A percentile compares a stretch with the other conserved stretches of the same genome.
phyloP scores from a whole-genome alignment of 1,140 invertebrate genomes.

The Bombus ignitus region DNA sequence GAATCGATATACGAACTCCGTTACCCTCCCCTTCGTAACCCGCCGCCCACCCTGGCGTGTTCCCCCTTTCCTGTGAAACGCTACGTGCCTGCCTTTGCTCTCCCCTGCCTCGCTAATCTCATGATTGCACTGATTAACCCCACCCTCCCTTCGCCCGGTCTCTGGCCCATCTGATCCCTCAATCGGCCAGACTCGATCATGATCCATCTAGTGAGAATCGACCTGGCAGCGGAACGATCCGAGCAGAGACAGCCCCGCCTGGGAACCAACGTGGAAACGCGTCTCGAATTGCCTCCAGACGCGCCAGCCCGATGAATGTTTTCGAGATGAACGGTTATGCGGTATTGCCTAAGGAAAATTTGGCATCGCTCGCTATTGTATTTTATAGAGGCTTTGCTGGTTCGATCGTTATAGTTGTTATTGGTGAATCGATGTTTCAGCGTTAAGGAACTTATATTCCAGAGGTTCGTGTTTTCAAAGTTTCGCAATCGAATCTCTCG shows the following conservation, averaged over 20 bases:
- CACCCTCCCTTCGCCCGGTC: conserved; percentile 2
- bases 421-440: background rate
- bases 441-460: background rate
- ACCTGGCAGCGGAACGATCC: conserved; percentile 27
- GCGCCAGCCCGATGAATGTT: background rate
- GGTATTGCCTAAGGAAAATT: background rate
- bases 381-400: background rate
- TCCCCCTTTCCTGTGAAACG: conserved; percentile 39
- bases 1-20: conserved; percentile 59
- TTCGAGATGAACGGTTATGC: background rate
- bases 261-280: conserved; percentile 9
- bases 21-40: background rate
- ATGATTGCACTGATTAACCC: conserved; percentile 69
- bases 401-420: background rate
- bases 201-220: conserved; percentile 44
- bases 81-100: conserved; percentile 53
- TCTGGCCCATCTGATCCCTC: conserved; percentile 48
- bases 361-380: background rate
- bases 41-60: background rate
- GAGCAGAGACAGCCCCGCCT: background rate
- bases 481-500: too few species aligned
- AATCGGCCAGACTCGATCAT: conserved; percentile 49
- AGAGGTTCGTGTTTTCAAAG: background rate
- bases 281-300: background rate
- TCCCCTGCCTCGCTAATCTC: conserved; percentile 59